These are phyloP conservation scores for Acrocephalus arundinaceus DNA, from an alignment of 2,113 vertebrate species.

Conservation along the genomic window DNA sequence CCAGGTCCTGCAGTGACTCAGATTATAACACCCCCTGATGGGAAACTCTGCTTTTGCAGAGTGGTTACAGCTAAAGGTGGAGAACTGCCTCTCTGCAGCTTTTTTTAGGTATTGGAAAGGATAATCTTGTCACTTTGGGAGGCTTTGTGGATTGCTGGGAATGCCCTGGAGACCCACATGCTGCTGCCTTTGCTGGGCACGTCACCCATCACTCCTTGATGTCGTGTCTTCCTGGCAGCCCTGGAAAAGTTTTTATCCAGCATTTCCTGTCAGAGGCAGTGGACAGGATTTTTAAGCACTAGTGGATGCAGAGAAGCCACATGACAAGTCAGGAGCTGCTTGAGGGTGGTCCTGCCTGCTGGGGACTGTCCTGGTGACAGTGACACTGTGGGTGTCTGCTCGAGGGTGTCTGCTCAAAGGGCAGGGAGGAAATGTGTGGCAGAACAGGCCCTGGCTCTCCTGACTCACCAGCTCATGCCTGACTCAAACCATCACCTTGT, in stretches of 20 bases:
- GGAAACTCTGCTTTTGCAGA: neutral
- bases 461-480: neutral
- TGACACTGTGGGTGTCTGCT: neutral
- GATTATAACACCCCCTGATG: neutral
- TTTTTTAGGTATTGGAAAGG: neutral
- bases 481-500: neutral
- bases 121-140: neutral
- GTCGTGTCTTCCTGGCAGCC: neutral
- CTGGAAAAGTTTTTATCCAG: neutral
- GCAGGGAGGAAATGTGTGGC: neutral
- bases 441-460: neutral
- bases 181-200: neutral
- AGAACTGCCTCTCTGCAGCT: neutral
- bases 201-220: fast-evolving
- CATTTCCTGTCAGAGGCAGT: neutral
- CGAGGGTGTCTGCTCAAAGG: neutral
- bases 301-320: neutral
- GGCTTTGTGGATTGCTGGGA: neutral
- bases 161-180: neutral
- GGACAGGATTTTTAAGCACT: neutral
- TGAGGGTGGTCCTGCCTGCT: neutral
- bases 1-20: neutral
- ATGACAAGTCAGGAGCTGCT: neutral
- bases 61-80: neutral
- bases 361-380: neutral